Evolutionary conservation across 2,797 vertebrate genomes (phyloP).

Genomic region (Echeneis naucrates): DNA sequence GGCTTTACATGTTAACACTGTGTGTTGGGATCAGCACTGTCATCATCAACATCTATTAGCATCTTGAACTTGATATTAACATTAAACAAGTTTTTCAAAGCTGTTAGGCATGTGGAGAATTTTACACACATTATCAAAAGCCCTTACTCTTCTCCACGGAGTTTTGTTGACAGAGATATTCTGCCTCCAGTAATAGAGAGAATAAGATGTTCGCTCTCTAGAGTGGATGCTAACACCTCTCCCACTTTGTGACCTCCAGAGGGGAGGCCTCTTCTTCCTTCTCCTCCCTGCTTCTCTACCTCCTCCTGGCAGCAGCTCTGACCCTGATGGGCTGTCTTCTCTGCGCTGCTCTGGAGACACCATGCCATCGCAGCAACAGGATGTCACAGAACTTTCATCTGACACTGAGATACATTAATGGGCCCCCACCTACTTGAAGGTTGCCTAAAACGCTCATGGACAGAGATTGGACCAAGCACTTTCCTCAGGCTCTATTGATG

Average conservation of each 20-base stretch:
- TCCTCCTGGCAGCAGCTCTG: slow-evolving; percentile 68
- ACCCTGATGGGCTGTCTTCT: slow-evolving; percentile 69
- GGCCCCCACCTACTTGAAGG: slow-evolving; percentile 87
- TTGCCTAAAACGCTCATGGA: background rate
- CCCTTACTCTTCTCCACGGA: background rate
- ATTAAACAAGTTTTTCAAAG: background rate
- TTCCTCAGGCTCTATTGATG: background rate
- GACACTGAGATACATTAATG: slow-evolving; percentile 86
- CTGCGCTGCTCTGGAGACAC: slow-evolving; percentile 43
- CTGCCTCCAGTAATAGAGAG: background rate
- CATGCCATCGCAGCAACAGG: slow-evolving; percentile 70
- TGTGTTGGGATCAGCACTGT: too few relatives aligned
- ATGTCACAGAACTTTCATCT: slow-evolving; percentile 77
- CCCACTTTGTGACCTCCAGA: slow-evolving; percentile 20
- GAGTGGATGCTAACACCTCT: background rate
- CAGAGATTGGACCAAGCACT: background rate
- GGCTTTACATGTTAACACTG: too few relatives aligned
- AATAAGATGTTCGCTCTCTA: background rate
- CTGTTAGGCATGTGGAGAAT: background rate
- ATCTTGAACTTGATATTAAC: background rate
- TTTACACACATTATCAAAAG: background rate
- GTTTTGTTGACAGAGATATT: background rate
- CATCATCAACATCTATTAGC: background rate
- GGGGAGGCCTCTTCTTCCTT: slow-evolving; percentile 2
- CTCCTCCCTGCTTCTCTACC: slow-evolving; percentile 44